These are phyloP conservation scores for Diglossa cyanea DNA, from an alignment of 2,797 vertebrate species.

Conservation along the genomic window DNA sequence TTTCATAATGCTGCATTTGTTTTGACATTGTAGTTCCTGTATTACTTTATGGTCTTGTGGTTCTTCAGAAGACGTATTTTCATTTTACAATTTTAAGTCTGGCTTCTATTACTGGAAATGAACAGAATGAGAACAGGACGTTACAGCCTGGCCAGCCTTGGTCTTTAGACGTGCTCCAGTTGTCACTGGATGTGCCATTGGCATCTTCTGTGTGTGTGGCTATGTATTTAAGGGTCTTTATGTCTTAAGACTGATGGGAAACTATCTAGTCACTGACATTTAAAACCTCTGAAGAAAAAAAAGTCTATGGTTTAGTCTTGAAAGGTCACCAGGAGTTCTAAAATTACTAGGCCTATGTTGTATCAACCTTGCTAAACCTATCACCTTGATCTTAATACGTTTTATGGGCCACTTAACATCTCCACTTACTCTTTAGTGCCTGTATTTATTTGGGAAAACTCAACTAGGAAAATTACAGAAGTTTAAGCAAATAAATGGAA, in stretches of 20 bases:
- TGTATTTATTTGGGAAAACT: not conserved
- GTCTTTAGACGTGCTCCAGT: not conserved
- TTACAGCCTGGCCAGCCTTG: not conserved
- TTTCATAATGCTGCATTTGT: not conserved
- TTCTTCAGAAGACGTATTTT: not conserved
- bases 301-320: not conserved
- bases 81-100: not conserved
- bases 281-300: not conserved
- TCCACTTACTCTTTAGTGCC: not conserved
- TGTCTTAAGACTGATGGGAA: not conserved
- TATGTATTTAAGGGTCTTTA: not conserved
- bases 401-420: not conserved
- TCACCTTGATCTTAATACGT: conserved; percentile 8
- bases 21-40: not conserved
- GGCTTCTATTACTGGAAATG: not conserved
- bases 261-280: not conserved
- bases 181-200: not conserved
- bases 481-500: not conserved
- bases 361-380: not conserved
- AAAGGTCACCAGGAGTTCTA: not conserved
- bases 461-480: not conserved
- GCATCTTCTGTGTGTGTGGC: not conserved
- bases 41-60: not conserved
- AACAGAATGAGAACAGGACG: not conserved
- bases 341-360: not conserved